A percentile compares a stretch with the other conserved stretches of the same genome.
These are phyloP conservation scores for Mystacides longicornis DNA, from an alignment of 2,888 invertebrate genomes.

Conservation along the genomic window DNA sequence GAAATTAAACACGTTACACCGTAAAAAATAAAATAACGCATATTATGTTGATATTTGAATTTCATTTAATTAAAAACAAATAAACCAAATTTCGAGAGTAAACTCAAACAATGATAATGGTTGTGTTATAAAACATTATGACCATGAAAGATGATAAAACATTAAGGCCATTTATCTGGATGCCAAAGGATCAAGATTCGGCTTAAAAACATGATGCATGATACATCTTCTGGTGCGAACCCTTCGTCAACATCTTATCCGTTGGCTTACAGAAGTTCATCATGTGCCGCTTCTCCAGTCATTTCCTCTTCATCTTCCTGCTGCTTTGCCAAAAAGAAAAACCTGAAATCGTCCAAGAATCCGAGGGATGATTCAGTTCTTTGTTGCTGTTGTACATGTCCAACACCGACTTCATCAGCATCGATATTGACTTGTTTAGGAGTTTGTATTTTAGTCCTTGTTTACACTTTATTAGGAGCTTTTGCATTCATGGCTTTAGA, in stretches of 20 bases:
- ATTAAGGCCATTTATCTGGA: too few relatives aligned
- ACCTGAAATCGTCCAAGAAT: slow-evolving; percentile 10
- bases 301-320: slow-evolving; percentile 21
- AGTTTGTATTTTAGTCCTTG: slow-evolving; percentile 76
- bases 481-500: slow-evolving; percentile 84
- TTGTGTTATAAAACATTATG: too few relatives aligned
- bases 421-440: slow-evolving; percentile 75
- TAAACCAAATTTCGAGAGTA: too few relatives aligned
- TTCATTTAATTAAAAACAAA: too few relatives aligned
- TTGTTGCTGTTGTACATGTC: slow-evolving; percentile 52
- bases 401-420: slow-evolving; percentile 38
- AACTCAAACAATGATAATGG: too few relatives aligned
- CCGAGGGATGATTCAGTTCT: slow-evolving; percentile 28
- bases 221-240: slow-evolving; percentile 23
- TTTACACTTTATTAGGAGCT: slow-evolving; percentile 87
- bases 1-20: too few relatives aligned
- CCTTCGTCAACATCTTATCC: slow-evolving; percentile 24
- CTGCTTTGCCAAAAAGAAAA: slow-evolving; percentile 20
- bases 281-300: slow-evolving; percentile 13
- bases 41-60: too few relatives aligned
- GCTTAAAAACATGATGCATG: slow-evolving; percentile 25
- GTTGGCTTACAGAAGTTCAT: slow-evolving; percentile 18
- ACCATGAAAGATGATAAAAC: too few relatives aligned
- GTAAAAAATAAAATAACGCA: too few relatives aligned
- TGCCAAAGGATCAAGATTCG: too few relatives aligned